Conservation (phyloP, 2,113 vertebrate species). For the Platichthys stellatus region DNA sequence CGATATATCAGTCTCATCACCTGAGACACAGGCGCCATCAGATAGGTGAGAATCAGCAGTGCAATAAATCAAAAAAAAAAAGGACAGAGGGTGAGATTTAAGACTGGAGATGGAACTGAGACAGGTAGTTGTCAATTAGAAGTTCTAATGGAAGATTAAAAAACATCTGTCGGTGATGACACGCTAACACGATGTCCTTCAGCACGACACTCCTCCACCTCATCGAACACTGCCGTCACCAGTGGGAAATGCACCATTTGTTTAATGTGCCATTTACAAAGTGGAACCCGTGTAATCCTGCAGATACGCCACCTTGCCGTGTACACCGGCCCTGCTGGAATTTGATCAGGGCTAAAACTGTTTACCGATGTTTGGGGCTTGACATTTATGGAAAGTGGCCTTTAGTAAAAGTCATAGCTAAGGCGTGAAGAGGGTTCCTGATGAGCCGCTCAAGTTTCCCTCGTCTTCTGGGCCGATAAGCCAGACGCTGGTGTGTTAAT, state of each 20-base stretch:
- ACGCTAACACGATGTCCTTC: neutral
- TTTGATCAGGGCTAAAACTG: conserved; percentile 79
- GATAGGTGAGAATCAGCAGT: conserved; percentile 5
- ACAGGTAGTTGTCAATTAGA: conserved; percentile 5
- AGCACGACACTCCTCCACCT: neutral
- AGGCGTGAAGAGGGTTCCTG: conserved; percentile 76
- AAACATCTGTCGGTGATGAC: neutral
- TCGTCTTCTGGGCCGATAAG: conserved; percentile 48
- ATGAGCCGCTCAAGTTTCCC: conserved; percentile 72
- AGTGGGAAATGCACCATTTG: conserved; percentile 70
- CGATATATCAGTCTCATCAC: conserved; percentile 57
- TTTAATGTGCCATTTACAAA: conserved; percentile 75
- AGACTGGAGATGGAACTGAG: neutral
- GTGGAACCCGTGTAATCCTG: conserved; percentile 64
- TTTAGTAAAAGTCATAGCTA: conserved; percentile 82
- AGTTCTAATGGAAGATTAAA: neutral
- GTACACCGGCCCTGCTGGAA: conserved; percentile 67
- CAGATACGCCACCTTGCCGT: conserved; percentile 56
- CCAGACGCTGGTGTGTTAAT: conserved; percentile 37
- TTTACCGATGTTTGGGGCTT: conserved; percentile 79
- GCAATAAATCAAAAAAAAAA: conserved; percentile 1
- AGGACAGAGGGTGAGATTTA: neutral
- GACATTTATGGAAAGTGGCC: conserved; percentile 85
- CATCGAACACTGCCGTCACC: conserved; percentile 60
- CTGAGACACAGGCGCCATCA: conserved; percentile 6